phyloP scores from a whole-genome alignment of 2,888 invertebrate genomes.

The Microctonus aethiopoides region DNA sequence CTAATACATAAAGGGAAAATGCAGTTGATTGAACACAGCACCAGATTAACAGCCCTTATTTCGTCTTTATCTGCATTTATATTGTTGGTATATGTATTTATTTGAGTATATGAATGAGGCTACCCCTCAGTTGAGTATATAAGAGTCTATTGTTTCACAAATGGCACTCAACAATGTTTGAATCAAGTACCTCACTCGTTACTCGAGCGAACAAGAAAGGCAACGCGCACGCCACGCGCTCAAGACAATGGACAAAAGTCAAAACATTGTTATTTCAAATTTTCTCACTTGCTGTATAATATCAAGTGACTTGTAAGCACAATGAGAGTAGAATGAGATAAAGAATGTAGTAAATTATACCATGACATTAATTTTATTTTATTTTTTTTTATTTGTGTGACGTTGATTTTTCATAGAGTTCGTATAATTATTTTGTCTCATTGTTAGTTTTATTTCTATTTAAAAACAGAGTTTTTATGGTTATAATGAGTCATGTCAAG shows the following conservation, averaged over 20 bases:
- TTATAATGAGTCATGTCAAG: no score
- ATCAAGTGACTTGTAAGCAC: background rate
- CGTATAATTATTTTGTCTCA: no score
- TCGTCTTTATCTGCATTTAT: background rate
- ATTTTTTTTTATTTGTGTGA: no score
- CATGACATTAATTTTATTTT: no score
- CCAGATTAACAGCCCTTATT: background rate
- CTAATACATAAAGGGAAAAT: background rate
- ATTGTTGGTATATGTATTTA: background rate
- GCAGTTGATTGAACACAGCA: constrained; percentile 2
- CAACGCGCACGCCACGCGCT: constrained; percentile 21
- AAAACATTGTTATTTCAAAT: constrained; percentile 34
- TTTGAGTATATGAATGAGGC: background rate
- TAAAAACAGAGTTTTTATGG: no score
- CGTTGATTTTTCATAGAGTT: no score
- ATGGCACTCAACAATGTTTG: constrained; percentile 43
- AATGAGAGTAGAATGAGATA: background rate
- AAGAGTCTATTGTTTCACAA: constrained; percentile 44
- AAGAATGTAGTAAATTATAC: background rate
- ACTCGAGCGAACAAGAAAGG: constrained; percentile 28
- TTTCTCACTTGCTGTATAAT: constrained; percentile 14
- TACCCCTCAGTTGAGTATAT: background rate
- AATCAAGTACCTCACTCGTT: constrained; percentile 40
- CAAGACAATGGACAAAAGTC: constrained; percentile 28
- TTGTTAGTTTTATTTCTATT: no score